Conservation (phyloP, 2,797 vertebrate genomes). For the Bufotes viridis region DNA sequence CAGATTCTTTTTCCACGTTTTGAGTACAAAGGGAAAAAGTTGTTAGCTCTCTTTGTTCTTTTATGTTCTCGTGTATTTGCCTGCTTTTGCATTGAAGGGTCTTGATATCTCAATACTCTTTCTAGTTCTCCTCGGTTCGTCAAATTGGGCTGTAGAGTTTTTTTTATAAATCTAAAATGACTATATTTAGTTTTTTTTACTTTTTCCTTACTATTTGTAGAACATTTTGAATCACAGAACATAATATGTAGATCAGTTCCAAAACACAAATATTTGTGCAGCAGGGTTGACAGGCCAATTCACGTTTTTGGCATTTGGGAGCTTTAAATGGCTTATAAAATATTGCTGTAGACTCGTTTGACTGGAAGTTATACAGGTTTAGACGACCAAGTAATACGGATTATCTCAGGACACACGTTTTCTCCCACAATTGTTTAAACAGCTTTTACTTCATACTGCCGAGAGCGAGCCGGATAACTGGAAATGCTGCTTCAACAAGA, state of each 20-base stretch:
- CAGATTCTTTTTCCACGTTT: too few species aligned
- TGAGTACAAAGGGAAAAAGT: too few species aligned
- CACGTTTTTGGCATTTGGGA: not conserved
- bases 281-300: too few species aligned
- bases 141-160: too few species aligned
- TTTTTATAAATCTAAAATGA: too few species aligned
- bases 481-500: slow-evolving; percentile 24
- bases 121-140: too few species aligned
- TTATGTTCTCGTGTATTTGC: too few species aligned
- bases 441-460: not conserved
- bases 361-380: not conserved
- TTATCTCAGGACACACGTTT: slow-evolving; percentile 17
- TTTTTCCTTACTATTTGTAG: not conserved
- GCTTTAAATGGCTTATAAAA: not conserved
- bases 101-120: too few species aligned
- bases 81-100: too few species aligned
- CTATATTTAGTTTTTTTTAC: not conserved
- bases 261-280: not conserved
- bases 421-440: not conserved
- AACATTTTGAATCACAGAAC: too few species aligned
- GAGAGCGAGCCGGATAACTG: not conserved
- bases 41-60: too few species aligned
- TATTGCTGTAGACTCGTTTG: too few species aligned
- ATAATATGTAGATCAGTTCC: not conserved
- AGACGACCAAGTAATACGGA: not conserved